Percentiles rank a stretch among this genome's conserved stretches.
phyloP scores from a whole-genome alignment of 2,113 vertebrate genomes.

The Atractosteus spatula region DNA sequence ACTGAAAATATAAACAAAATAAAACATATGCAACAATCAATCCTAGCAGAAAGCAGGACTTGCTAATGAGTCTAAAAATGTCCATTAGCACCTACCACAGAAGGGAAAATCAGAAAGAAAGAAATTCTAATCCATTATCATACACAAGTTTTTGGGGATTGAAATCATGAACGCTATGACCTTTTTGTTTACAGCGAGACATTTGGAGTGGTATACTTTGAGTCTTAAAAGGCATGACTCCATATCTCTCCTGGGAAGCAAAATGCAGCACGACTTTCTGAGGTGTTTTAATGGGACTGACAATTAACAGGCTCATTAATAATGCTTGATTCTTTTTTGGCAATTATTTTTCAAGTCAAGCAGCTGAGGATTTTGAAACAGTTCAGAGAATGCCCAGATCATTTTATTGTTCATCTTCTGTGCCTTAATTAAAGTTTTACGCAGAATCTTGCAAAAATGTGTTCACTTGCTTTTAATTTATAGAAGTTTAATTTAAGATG shows the following conservation, averaged over 20 bases:
- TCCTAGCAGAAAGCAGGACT: conserved; percentile 23
- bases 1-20: background rate
- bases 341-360: too few species aligned
- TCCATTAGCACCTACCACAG: conserved; percentile 39
- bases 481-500: too few species aligned
- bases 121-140: conserved; percentile 59
- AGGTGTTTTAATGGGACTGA: too few species aligned
- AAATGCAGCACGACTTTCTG: background rate
- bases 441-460: too few species aligned
- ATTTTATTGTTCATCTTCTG: too few species aligned
- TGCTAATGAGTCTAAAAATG: conserved; percentile 31
- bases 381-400: too few species aligned
- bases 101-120: conserved; percentile 16
- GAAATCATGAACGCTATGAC: conserved; percentile 12
- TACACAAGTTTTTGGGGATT: background rate
- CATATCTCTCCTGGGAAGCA: conserved; percentile 18
- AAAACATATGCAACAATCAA: conserved; percentile 25
- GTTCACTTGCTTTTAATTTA: too few species aligned
- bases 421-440: too few species aligned
- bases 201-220: conserved; percentile 5
- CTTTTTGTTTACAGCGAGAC: conserved; percentile 30
- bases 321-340: too few species aligned
- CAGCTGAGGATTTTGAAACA: too few species aligned
- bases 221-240: conserved; percentile 11
- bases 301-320: too few species aligned